Evolutionary conservation across 2,113 vertebrate species (phyloP).

Genomic region (Bubo scandiacus): DNA sequence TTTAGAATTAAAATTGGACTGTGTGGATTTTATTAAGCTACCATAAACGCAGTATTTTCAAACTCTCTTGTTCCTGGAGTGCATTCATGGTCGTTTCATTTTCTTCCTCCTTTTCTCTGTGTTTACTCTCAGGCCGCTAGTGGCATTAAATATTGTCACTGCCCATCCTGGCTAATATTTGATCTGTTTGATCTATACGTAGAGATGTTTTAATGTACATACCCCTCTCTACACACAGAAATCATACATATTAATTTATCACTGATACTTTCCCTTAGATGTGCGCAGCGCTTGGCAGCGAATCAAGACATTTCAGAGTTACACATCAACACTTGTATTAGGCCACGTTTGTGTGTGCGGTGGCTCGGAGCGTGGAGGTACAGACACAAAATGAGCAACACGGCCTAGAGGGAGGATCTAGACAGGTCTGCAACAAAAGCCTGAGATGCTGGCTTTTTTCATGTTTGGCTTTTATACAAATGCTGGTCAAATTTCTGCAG

Average conservation of each 20-base stretch:
- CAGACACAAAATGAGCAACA: neutral
- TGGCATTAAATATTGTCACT: neutral
- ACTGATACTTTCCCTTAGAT: neutral
- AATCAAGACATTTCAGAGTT: neutral
- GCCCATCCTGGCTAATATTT: neutral
- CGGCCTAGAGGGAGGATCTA: neutral
- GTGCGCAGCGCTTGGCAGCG: neutral
- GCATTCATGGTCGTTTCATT: neutral
- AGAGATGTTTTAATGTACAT: neutral
- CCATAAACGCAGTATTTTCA: neutral
- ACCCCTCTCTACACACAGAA: neutral
- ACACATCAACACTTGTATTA: neutral
- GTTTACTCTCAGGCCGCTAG: neutral
- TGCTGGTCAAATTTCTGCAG: neutral
- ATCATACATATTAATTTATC: neutral
- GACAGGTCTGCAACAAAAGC: neutral
- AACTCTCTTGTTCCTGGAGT: neutral
- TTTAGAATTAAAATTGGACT: neutral
- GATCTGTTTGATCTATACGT: neutral
- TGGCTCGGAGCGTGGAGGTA: neutral
- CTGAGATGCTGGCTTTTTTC: neutral
- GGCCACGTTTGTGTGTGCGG: rapidly evolving
- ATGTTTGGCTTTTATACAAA: neutral
- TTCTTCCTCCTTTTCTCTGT: neutral
- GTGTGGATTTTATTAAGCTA: neutral